phyloP scores from a whole-genome alignment of 2,113 vertebrate genomes.

The Dolichallabes microphthalmus region DNA sequence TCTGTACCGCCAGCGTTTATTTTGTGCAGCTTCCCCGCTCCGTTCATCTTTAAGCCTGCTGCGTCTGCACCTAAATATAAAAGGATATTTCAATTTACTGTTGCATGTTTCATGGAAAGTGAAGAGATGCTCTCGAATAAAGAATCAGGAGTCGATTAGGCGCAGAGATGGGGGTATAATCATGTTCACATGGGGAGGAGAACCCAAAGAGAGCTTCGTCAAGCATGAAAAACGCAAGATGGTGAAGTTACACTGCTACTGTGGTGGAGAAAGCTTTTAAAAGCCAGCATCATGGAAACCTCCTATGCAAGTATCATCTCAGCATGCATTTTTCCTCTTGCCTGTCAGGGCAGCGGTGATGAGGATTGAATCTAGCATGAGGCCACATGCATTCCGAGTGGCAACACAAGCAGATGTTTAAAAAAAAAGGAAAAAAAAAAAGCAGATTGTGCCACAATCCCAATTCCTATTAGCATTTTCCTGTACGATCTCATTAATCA shows the following conservation, averaged over 20 bases:
- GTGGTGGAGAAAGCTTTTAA: conserved; percentile 4
- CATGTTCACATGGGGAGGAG: conserved; percentile 20
- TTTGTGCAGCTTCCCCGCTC: conserved; percentile 43
- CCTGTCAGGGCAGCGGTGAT: conserved; percentile 17
- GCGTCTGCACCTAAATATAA: conserved; percentile 57
- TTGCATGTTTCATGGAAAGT: conserved; percentile 47
- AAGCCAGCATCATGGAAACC: neutral
- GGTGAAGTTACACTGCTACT: conserved; percentile 32
- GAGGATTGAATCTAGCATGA: conserved; percentile 19
- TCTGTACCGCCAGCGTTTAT: conserved; percentile 48
- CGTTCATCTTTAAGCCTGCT: conserved; percentile 37
- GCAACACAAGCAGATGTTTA: neutral
- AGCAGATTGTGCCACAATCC: neutral
- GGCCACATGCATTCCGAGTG: neutral
- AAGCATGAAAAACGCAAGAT: conserved; percentile 44
- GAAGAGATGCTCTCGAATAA: conserved; percentile 43
- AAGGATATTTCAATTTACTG: conserved; percentile 62
- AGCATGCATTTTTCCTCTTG: conserved; percentile 25
- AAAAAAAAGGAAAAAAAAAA: neutral
- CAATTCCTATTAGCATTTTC: conserved; percentile 36
- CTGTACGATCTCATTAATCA: conserved; percentile 50
- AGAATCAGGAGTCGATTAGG: conserved; percentile 55
- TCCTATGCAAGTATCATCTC: conserved; percentile 5
- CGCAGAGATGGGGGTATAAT: conserved; percentile 33
- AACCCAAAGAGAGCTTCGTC: conserved; percentile 27